Percentiles rank a stretch among this genome's conserved stretches.
phyloP scores from a whole-genome alignment of 2,797 vertebrate species.

The Arrhamphus sclerolepis region DNA sequence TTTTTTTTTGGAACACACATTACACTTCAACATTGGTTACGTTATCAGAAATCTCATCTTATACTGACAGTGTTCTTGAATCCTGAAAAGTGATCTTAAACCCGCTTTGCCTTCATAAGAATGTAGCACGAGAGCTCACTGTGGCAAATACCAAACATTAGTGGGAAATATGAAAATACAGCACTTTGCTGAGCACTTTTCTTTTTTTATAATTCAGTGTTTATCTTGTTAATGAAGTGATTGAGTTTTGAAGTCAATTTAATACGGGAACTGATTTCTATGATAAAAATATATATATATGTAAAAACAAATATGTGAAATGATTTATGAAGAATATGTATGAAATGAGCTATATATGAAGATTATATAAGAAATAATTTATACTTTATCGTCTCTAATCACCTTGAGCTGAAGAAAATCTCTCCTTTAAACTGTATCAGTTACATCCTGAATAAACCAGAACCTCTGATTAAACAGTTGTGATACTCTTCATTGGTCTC shows the following conservation, averaged over 20 bases:
- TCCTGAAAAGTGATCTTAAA: slow-evolving; percentile 1
- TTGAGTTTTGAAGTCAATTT: slow-evolving; percentile 39
- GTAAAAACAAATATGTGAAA: slow-evolving; percentile 30
- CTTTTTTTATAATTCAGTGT: slow-evolving; percentile 82
- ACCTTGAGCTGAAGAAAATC: slow-evolving; percentile 50
- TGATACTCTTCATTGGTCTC: slow-evolving; percentile 2
- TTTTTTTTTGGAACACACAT: no score
- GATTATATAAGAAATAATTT: slow-evolving; percentile 18
- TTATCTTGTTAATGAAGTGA: slow-evolving; percentile 62
- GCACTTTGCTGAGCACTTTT: slow-evolving; percentile 77
- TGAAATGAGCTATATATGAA: no score
- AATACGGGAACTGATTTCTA: slow-evolving; percentile 24
- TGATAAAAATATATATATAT: no score
- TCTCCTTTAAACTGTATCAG: slow-evolving; percentile 42
- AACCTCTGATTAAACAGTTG: slow-evolving; percentile 6
- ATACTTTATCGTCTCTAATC: slow-evolving; percentile 26
- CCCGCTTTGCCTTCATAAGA: slow-evolving; percentile 21
- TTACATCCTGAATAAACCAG: slow-evolving; percentile 52
- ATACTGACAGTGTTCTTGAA: slow-evolving; percentile 62
- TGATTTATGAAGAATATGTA: slow-evolving; percentile 40
- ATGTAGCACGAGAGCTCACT: slow-evolving; percentile 21
- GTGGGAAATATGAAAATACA: slow-evolving; percentile 29
- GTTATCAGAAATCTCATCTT: slow-evolving; percentile 21
- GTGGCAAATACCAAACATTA: slow-evolving; percentile 23
- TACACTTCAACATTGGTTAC: no score